These are phyloP conservation scores for Antheraea pernyi DNA, from an alignment of 1,140 invertebrate genomes.

Conservation along the genomic window DNA sequence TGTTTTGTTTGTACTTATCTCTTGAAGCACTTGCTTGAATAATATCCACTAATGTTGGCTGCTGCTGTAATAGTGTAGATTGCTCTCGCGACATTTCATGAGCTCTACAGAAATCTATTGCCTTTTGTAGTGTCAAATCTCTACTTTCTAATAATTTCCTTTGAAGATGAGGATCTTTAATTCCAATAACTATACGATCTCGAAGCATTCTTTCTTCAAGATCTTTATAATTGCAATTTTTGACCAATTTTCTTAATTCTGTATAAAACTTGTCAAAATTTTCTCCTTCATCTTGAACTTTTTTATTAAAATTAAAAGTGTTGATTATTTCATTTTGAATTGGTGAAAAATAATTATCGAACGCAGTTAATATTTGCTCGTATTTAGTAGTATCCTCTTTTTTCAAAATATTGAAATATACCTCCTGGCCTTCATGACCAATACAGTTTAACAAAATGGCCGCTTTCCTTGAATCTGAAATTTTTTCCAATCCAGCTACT, in stretches of 20 bases:
- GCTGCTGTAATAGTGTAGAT: too few species aligned
- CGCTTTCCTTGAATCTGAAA: not conserved
- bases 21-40: too few species aligned
- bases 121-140: conserved; percentile 41
- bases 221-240: conserved; percentile 33
- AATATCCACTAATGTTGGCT: too few species aligned
- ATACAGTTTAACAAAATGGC: too few species aligned
- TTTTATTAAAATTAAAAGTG: conserved; percentile 14
- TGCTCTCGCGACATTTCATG: conserved; percentile 26
- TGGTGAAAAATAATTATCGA: too few species aligned
- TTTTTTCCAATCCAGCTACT: not conserved
- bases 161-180: conserved; percentile 28
- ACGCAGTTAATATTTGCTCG: too few species aligned
- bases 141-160: conserved; percentile 43
- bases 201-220: conserved; percentile 31
- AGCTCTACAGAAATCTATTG: conserved; percentile 32
- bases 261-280: conserved; percentile 40
- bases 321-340: too few species aligned
- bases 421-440: not conserved
- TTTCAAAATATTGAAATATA: too few species aligned
- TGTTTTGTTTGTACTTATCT: not conserved
- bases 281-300: conserved; percentile 35
- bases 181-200: too few species aligned
- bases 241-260: conserved; percentile 28
- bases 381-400: too few species aligned